Percentiles rank a stretch among this genome's conserved stretches.
These are phyloP conservation scores for Platypus cylindrus DNA, from an alignment of 2,888 invertebrate species.

Conservation along the genomic window DNA sequence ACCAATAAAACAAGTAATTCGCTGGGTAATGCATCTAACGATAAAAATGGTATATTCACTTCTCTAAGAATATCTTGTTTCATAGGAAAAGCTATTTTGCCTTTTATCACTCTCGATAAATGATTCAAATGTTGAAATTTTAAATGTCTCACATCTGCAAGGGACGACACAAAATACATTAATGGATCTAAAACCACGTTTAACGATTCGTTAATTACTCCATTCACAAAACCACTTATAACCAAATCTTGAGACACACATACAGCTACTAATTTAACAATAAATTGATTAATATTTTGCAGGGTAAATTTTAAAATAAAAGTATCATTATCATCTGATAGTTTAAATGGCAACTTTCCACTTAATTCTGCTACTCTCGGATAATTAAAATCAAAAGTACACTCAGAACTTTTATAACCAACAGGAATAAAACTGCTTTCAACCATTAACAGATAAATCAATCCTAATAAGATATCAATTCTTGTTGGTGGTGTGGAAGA, in stretches of 20 bases:
- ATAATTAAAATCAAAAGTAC: conserved; percentile 23
- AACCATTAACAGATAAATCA: conserved; percentile 31
- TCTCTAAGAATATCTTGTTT: conserved; percentile 20
- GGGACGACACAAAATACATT: conserved; percentile 24
- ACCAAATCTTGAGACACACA: conserved; percentile 25
- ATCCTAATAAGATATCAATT: conserved; percentile 28
- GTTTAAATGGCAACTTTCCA: conserved; percentile 18
- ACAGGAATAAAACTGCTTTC: conserved; percentile 31
- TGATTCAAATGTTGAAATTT: conserved; percentile 27
- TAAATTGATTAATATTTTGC: conserved; percentile 18
- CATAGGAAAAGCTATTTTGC: conserved; percentile 25
- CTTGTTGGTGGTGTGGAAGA: conserved; percentile 11
- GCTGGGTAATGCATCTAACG: conserved; percentile 16
- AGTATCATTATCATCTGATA: conserved; percentile 21
- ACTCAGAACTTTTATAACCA: conserved; percentile 17
- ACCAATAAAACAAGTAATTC: conserved; percentile 17
- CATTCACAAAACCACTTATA: conserved; percentile 27
- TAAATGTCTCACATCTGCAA: conserved; percentile 9
- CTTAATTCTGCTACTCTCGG: conserved; percentile 21
- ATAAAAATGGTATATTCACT: conserved; percentile 11
- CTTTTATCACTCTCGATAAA: conserved; percentile 28
- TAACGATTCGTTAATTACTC: conserved; percentile 16
- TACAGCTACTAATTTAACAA: conserved; percentile 24
- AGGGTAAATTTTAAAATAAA: conserved; percentile 25
- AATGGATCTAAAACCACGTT: conserved; percentile 26